These are phyloP conservation scores for Casuarius casuarius DNA, from an alignment of 2,113 vertebrate genomes.

Conservation along the genomic window DNA sequence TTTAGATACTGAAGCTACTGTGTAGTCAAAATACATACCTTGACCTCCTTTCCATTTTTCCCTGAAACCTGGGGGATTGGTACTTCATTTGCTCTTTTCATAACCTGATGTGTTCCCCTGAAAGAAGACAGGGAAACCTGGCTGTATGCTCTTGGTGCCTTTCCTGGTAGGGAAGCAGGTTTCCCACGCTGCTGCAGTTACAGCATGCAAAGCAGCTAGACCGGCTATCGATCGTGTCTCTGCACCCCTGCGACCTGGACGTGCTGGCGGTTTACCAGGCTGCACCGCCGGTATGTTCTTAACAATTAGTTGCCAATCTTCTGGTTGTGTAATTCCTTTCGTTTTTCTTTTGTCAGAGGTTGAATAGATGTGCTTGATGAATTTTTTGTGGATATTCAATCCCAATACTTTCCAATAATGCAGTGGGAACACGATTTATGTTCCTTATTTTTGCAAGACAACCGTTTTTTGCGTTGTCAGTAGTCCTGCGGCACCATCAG, in stretches of 20 bases:
- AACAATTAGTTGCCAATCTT: neutral
- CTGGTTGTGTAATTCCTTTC: accelerated
- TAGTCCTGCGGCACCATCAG: neutral
- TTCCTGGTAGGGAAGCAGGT: neutral
- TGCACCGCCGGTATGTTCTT: neutral
- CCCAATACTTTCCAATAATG: neutral
- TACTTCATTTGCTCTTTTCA: accelerated
- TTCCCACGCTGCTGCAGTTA: neutral
- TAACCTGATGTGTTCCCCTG: neutral
- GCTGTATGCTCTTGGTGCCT: accelerated
- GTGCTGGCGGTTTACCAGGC: accelerated
- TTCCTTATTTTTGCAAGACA: neutral
- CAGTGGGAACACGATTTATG: neutral
- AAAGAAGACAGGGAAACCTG: neutral
- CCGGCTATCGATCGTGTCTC: neutral
- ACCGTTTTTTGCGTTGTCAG: neutral
- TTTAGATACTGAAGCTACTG: neutral
- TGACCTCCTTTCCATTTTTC: neutral
- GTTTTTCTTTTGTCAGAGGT: neutral
- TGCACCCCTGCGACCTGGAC: accelerated
- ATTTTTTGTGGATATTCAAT: neutral
- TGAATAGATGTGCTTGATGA: accelerated
- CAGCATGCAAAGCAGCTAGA: neutral
- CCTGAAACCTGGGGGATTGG: neutral
- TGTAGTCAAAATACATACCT: neutral